phyloP scores from a whole-genome alignment of 2,888 invertebrate species.

The Macrosiphum euphorbiae region DNA sequence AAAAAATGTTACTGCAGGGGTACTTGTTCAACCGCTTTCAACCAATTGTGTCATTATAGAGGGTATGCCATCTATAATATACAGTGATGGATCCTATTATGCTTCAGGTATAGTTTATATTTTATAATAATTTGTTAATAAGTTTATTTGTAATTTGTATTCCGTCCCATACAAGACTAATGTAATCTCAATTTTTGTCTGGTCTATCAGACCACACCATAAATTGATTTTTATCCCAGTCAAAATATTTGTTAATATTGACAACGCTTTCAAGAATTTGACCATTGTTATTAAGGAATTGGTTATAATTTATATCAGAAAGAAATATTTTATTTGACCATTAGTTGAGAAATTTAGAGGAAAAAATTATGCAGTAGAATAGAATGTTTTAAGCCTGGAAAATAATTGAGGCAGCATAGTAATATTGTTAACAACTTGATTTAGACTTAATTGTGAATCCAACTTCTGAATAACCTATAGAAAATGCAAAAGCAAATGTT shows the following conservation, averaged over 20 bases:
- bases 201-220: background rate
- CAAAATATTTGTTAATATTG: background rate
- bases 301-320: background rate
- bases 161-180: background rate
- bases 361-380: background rate
- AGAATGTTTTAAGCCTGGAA: background rate
- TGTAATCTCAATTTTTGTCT: background rate
- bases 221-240: background rate
- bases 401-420: background rate
- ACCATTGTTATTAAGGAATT: background rate
- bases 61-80: background rate
- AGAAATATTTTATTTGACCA: background rate
- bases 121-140: background rate
- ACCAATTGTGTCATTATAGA: conserved; percentile 37
- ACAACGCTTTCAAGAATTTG: background rate
- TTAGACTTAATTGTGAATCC: background rate
- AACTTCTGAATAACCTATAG: background rate
- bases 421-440: background rate
- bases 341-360: background rate
- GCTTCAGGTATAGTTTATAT: conserved; percentile 55
- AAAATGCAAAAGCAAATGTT: background rate
- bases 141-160: background rate
- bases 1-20: conserved; percentile 57
- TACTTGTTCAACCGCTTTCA: conserved; percentile 37
- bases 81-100: background rate